Evolutionary conservation across 2,888 invertebrate genomes (phyloP), one percentile per base, ranked within the genome.

Genomic region (Zaprionus obscuricornis): DNA sequence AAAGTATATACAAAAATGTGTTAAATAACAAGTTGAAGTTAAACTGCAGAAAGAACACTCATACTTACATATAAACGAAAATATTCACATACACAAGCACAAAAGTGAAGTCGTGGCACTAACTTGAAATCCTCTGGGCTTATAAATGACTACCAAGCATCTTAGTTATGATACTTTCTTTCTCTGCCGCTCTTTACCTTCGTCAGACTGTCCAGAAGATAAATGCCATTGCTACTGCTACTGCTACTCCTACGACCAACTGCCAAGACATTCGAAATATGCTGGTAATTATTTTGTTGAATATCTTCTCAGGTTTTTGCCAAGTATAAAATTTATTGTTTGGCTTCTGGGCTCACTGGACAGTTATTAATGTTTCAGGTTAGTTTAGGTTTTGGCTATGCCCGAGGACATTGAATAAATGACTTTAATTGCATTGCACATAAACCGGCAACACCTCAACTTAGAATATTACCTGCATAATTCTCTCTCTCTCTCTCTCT

Each of bases 251-350:
- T n/a, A n/a, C n/a, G n/a, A n/a, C n/a, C n/a, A n/a, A n/a, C n/a
- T n/a, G n/a, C n/a, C n/a, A n/a, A 66, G 83, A 59, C 81, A 70
- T 84, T 76, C 81, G 70, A 86, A 86, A 81, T 81, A 81, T 86
- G 79, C 77, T 84, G 84, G 79, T 85, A 81, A 81, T 81, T 81
- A 81, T 81, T 86, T 85, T 78, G 85, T 74, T 85, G 66, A 71
- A 78, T 3, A 3, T 8, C 3, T 8, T 65, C 63, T 55, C 58
- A 74, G 83, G 83, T 77, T 82, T 85, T 67, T 70, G 42, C 33
- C 47, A 40, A 57, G 62, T 34, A 27, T 40, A 49, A 47, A 74
- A 78, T 78, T 78, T 78, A 78, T 78, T 81, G 66, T 57, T 52
- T 59, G 52, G 59, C 55, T 64, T 69, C 42, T 55, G n/a, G 18